phyloP scores from a whole-genome alignment of 2,888 invertebrate genomes.

The Hypomecis atomaria region DNA sequence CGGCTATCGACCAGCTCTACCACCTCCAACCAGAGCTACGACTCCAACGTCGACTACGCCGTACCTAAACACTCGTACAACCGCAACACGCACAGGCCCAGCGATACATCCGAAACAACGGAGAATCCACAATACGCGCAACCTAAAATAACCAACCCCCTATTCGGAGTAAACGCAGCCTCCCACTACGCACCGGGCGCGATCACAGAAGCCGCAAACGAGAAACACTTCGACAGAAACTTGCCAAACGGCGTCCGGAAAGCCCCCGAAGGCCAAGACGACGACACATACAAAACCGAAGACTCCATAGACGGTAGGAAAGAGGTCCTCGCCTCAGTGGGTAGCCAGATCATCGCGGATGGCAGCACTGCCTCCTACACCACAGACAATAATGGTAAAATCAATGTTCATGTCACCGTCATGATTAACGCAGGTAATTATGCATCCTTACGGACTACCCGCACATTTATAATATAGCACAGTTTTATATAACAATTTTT shows the following conservation, averaged over 20 bases:
- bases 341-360: slow-evolving; percentile 77
- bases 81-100: slow-evolving; percentile 58
- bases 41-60: slow-evolving; percentile 74
- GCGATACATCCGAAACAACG: slow-evolving; percentile 61
- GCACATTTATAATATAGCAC: slow-evolving; percentile 56
- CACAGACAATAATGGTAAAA: slow-evolving; percentile 93
- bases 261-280: slow-evolving; percentile 93
- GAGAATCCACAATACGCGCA: slow-evolving; percentile 59
- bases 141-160: slow-evolving; percentile 73
- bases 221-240: slow-evolving; percentile 67
- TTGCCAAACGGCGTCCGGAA: slow-evolving; percentile 84
- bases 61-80: slow-evolving; percentile 71
- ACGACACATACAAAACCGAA: slow-evolving; percentile 87
- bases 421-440: slow-evolving; percentile 90
- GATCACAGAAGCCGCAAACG: slow-evolving; percentile 53
- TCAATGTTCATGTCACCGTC: slow-evolving; percentile 94
- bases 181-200: slow-evolving; percentile 76
- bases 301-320: slow-evolving; percentile 86
- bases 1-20: slow-evolving; percentile 77
- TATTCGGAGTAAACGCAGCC: slow-evolving; percentile 80
- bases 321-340: slow-evolving; percentile 70
- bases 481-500: slow-evolving; percentile 49
- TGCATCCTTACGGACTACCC: slow-evolving; percentile 77
- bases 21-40: slow-evolving; percentile 78
- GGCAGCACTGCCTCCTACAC: slow-evolving; percentile 85